Evolutionary conservation across 2,113 vertebrate species (phyloP).

Genomic region (Cryptoleucopteryx plumbea): DNA sequence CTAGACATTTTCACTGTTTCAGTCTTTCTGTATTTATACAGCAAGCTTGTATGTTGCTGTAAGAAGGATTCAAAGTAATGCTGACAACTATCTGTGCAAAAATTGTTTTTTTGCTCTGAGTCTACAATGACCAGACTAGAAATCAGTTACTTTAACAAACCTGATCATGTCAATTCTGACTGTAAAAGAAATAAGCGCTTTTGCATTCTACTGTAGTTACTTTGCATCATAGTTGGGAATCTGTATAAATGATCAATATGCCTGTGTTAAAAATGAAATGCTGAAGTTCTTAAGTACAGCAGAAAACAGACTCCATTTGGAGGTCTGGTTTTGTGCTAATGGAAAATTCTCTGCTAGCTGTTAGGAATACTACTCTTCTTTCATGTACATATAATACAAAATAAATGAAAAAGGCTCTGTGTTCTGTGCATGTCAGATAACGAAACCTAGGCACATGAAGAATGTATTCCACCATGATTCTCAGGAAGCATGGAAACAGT

Average conservation of each 20-base stretch:
- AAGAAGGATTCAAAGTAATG: background rate
- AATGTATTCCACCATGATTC: background rate
- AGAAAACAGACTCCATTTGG: background rate
- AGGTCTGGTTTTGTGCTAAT: background rate
- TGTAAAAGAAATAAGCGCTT: background rate
- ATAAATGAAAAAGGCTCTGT: background rate
- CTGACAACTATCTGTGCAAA: background rate
- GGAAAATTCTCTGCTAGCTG: background rate
- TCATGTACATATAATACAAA: background rate
- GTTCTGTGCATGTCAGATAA: background rate
- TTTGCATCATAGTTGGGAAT: background rate
- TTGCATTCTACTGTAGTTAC: background rate
- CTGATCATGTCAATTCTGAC: background rate
- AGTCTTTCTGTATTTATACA: background rate
- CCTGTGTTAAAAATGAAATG: background rate
- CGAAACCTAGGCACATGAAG: background rate
- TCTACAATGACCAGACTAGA: background rate
- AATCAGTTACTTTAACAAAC: background rate
- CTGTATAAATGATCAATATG: background rate
- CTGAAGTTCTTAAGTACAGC: background rate
- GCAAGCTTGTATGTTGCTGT: background rate
- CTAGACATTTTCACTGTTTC: background rate
- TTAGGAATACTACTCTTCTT: background rate
- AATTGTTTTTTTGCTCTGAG: background rate
- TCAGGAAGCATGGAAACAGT: background rate